Base-by-base conservation (phyloP, 2,888 invertebrate genomes). In the Eumerus sabulonum region DNA sequence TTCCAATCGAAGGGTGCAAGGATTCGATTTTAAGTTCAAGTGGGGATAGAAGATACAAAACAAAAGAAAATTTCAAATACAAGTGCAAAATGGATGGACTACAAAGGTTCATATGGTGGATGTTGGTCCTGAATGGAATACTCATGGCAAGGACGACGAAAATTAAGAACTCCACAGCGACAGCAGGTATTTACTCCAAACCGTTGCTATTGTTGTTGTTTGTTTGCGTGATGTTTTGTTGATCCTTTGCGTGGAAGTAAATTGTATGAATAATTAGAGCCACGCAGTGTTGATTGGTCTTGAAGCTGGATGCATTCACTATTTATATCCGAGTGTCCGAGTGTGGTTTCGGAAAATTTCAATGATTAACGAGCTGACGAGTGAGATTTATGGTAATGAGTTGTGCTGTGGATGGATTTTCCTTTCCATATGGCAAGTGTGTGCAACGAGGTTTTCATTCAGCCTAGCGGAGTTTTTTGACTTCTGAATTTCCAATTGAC, bases 81-180 rank as follows among this genome's bases (percentile, higher is more conserved):
- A 27, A 27, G 27, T 27, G 27, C 40, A 71, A 76, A 85, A 88
- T 88, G 88, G 88, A 86, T 86, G 85, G 87, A 83, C 86, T 87
- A 82, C 85, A 85, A 73, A 82, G 84, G 81, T 83, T 84, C 72
- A 77, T 87, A 48, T 85, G 84, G 83, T 87, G 87, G 85, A 83
- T 86, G 81, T 74, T 88, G 77, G 82, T 88, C 83, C 84, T 88
- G 83, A 86, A 84, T 83, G 88, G 87, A 82, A 82, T 88, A 84
- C 83, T 86, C 71, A 83, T 85, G 67, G 84, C 84, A 16, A 82
- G 82, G 56, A 81, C 82, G 54, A 59, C 73, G 59, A 60, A 27
- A 27, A 27, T 27, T 4, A 27, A 27, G 27, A 27, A 27, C 27
- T 27, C 27, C 27, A 27, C 27, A 7, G 19, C 54, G 50, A 12